A percentile compares a stretch with the other conserved stretches of the same genome.
These are phyloP conservation scores for Netelia inedita DNA, from an alignment of 2,888 invertebrate species.

Conservation along the genomic window DNA sequence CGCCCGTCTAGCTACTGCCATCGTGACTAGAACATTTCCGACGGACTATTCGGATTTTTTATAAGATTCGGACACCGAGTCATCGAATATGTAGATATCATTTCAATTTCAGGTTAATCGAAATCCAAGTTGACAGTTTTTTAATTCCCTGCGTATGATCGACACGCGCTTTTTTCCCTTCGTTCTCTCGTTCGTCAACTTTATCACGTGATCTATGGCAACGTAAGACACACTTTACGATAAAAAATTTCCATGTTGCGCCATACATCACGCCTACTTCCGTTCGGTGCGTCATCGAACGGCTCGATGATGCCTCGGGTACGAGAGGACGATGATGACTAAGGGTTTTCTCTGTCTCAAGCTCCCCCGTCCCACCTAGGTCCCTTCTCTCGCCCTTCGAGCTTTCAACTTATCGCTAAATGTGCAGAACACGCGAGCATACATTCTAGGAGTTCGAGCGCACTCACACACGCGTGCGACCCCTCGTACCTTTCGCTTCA, in stretches of 20 bases:
- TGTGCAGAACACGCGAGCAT: conserved; percentile 51
- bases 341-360: conserved; percentile 5
- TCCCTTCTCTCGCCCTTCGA: background rate
- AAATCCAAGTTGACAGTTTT: background rate
- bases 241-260: conserved; percentile 37
- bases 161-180: background rate
- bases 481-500: conserved; percentile 53
- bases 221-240: conserved; percentile 10
- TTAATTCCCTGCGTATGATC: background rate
- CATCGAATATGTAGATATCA: conserved; percentile 1
- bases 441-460: conserved; percentile 6
- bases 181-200: background rate
- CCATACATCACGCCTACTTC: conserved; percentile 29
- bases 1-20: background rate
- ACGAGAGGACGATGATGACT: conserved; percentile 44
- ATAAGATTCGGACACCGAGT: background rate
- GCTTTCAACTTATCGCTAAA: conserved; percentile 49
- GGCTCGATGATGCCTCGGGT: conserved; percentile 13
- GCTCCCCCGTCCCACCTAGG: background rate
- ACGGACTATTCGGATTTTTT: conserved; percentile 4
- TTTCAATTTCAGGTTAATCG: background rate
- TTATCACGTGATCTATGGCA: conserved; percentile 31
- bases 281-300: conserved; percentile 46
- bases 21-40: background rate
- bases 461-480: background rate